phyloP scores from a whole-genome alignment of 2,888 invertebrate genomes.

The Tenthredo scrophulariae region DNA sequence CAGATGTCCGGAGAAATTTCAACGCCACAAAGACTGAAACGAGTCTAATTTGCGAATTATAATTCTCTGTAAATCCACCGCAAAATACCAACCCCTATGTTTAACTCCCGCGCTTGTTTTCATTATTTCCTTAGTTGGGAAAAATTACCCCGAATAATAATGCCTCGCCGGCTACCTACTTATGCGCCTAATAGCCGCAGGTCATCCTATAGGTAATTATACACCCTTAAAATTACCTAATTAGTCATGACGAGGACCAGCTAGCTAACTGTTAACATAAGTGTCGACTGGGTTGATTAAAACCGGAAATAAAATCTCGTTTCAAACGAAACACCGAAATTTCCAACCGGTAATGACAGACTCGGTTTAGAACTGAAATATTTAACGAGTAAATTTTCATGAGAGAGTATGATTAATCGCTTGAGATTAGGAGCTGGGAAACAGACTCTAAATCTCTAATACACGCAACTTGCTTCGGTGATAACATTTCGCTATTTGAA shows the following conservation, averaged over 20 bases:
- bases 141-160: not conserved
- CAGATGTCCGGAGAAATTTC: slow-evolving; percentile 38
- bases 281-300: not conserved
- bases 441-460: not conserved
- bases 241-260: not conserved
- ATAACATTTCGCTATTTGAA: not conserved
- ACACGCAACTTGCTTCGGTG: not conserved
- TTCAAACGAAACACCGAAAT: not conserved
- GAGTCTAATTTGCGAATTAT: not conserved
- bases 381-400: slow-evolving; percentile 5
- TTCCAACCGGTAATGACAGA: not conserved
- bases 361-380: not conserved
- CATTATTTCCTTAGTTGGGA: not conserved
- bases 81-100: not conserved
- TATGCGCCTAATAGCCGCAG: not conserved
- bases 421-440: slow-evolving; percentile 10
- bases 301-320: not conserved
- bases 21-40: slow-evolving; percentile 14
- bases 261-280: not conserved
- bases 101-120: not conserved
- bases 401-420: not conserved
- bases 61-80: not conserved
- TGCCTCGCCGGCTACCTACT: not conserved
- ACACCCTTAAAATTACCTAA: not conserved
- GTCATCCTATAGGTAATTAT: not conserved